Evolutionary conservation across 2,797 vertebrate species (phyloP), one percentile per base, ranked within the genome.

Genomic region (Coccyzus lansbergi): DNA sequence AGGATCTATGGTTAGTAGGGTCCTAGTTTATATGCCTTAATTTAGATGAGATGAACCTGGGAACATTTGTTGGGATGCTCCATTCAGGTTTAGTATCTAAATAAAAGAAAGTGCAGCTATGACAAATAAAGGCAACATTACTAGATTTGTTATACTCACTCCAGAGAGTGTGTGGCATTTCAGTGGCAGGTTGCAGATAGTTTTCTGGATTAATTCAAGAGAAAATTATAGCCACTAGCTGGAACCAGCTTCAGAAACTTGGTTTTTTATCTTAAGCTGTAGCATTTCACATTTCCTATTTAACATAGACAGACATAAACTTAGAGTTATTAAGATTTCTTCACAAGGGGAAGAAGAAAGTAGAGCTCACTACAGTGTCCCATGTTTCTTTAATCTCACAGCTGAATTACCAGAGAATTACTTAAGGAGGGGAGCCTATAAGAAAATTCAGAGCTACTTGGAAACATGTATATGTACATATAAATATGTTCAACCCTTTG

Each of bases 301-400:
- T 88, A 82, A 82, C 62, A 53, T 6, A 86, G 51, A 36, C 20
- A 81, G 16, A 17, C 53, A 69, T 83, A 85, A 92, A 93, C 42
- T 44, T 82, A 77, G 74, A 7, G 21, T 83, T 91, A 82, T 94
- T 90, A 79, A 59, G 19, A 90, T 77, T 94, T 77, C 48, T 92
- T 90, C 44, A 48, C 26, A 71, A 34, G 25, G 2, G 26, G 36
- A 52, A 88, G 34, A 90, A 38, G 58, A 83, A 91, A 59, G 36
- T 34, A 42, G 28, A 62, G 25, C 53, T 87, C 12, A 33, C 42
- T 71, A 33, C 38, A 62, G 33, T 70, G 51, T 63, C n/a, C 64
- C 1, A 12, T 18, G 21, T 88, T 90, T 93, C 75, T 87, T 94
- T 90, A 92, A 95, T 96, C 96, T 95, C 96, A 95, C 92, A 93